Base-by-base conservation (phyloP, 2,113 vertebrate species). In the Brachyhypopomus gauderio region DNA sequence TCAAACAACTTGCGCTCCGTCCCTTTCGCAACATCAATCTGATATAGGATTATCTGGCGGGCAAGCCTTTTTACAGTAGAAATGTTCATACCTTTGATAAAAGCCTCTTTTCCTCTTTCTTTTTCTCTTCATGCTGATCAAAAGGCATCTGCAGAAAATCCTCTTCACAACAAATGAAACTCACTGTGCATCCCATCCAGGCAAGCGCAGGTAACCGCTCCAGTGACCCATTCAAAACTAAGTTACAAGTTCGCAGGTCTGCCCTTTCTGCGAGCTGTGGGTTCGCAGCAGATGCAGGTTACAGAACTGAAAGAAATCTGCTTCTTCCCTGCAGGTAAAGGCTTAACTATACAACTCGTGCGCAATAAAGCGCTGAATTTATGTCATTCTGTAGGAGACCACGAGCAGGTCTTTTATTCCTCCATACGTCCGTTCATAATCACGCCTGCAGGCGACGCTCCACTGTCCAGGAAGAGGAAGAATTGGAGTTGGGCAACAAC, bases 101-200 rank as follows among this genome's bases (percentile, higher is more conserved):
- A 8, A 87, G 88, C 23, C 48, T 83, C 38, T 72, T 90, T 86
- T 90, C 88, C 76, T 88, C 91, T 85, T 91, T 91, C 84, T 88
- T 91, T 81, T 92, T 88, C 76, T 90, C 90, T 72, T 90, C 93
- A 93, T 94, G 82, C 20, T 90, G 92, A 80, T 89, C 81, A 63
- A 85, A 80, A 41, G 91, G 92, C 94, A 94, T 94, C 85, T 89
- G 93, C 83, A 92, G 87, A 87, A 93, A 92, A 72, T 95, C 94
- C 66, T 94, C 93, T 88, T 95, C 94, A 90, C 94, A 95, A 88
- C 94, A 94, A 86, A 94, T 88, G 86, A 94, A 93, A 85, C 94
- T 95, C 92, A 95, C 93, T 20, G 93, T 94, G 92, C 94, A 94
- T 93, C 94, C 94, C 94, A 95, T 95, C 92, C 93, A 91, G 89